Conservation (phyloP, 2,113 vertebrate species). For the Gasterosteus nipponicus region DNA sequence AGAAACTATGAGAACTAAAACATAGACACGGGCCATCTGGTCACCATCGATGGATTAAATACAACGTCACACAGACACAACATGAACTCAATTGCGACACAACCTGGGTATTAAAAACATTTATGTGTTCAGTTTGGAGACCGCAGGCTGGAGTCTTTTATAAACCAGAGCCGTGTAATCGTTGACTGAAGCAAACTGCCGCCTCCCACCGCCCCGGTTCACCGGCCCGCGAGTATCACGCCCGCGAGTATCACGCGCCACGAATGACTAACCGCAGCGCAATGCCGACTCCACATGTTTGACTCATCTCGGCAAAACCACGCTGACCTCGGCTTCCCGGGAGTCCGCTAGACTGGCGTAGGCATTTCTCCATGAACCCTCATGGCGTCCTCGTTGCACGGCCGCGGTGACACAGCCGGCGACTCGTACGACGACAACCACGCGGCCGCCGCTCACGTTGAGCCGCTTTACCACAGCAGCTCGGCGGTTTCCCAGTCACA, state of each 20-base stretch:
- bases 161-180: not conserved
- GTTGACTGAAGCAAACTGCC: conserved; percentile 9
- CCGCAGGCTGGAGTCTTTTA: not conserved
- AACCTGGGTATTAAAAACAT: not conserved
- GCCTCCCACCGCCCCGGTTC: no score
- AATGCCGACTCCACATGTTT: conserved; percentile 54
- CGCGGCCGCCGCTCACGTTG: not conserved
- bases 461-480: conserved; percentile 18
- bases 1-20: not conserved
- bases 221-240: no score
- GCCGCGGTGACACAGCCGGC: conserved; percentile 42
- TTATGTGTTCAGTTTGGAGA: not conserved
- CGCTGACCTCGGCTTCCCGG: conserved; percentile 55
- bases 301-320: conserved; percentile 40
- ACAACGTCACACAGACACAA: conserved; percentile 3
- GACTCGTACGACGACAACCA: no score
- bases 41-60: not conserved
- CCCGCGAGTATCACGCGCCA: no score
- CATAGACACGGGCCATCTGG: conserved; percentile 14
- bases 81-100: conserved; percentile 17
- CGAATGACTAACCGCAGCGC: conserved; percentile 29
- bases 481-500: conserved; percentile 10
- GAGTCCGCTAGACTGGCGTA: conserved; percentile 51
- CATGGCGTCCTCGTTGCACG: conserved; percentile 46
- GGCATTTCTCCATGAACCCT: conserved; percentile 52